phyloP scores from a whole-genome alignment of 2,797 vertebrate species.

The Neosalanx taihuensis region DNA sequence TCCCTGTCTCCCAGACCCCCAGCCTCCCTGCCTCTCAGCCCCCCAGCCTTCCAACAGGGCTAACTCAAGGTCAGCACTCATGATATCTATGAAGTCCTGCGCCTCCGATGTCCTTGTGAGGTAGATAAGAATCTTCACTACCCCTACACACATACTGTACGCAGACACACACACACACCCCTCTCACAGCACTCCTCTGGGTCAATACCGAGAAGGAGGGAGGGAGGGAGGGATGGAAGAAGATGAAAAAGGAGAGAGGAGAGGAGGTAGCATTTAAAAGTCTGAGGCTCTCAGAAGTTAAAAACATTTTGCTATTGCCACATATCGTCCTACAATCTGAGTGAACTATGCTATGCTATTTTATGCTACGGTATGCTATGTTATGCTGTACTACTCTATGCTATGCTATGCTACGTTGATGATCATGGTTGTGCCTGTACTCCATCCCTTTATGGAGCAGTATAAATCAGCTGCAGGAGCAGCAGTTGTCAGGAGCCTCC shows the following conservation, averaged over 20 bases:
- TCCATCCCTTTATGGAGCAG: neutral
- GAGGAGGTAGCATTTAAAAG: neutral
- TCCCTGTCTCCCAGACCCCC: too few relatives aligned
- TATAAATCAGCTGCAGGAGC: neutral
- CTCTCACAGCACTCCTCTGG: conserved; percentile 3
- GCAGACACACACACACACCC: conserved; percentile 4
- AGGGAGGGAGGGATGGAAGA: too few relatives aligned
- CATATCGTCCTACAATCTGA: neutral
- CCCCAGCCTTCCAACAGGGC: neutral
- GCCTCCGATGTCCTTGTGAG: conserved; percentile 46
- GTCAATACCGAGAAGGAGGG: neutral
- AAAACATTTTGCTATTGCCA: too few relatives aligned
- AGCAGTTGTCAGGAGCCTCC: neutral
- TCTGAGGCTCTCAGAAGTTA: too few relatives aligned
- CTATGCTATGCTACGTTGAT: neutral
- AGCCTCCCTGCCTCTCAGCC: too few relatives aligned
- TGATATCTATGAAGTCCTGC: conserved; percentile 27
- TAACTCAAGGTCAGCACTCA: conserved; percentile 33
- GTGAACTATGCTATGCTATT: neutral
- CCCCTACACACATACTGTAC: neutral
- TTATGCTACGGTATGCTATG: neutral
- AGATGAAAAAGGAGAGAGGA: too few relatives aligned
- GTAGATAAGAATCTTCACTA: conserved; percentile 49
- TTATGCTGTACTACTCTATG: neutral
- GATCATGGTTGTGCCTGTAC: too few relatives aligned